Evolutionary conservation across 2,888 invertebrate species (phyloP).

Genomic region (Drosophila mimetica): DNA sequence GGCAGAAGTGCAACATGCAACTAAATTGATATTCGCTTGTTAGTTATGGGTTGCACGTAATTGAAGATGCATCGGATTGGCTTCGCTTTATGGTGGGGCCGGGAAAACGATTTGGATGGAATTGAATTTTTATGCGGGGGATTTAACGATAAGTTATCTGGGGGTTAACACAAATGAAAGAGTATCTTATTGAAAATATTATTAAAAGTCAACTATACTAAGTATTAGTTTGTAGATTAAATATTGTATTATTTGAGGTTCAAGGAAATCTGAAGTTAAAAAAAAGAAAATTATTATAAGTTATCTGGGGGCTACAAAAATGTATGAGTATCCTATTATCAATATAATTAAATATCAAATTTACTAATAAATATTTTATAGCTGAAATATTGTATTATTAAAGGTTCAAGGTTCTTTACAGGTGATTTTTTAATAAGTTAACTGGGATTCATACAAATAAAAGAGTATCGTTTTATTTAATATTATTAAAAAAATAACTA

Average conservation of each 20-base stretch:
- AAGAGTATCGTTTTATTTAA: no score
- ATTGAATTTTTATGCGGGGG: slow-evolving; percentile 16
- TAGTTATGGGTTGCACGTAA: slow-evolving; percentile 38
- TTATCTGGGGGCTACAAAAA: no score
- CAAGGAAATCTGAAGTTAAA: not conserved
- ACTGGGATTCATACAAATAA: no score
- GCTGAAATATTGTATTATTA: no score
- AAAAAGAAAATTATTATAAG: not conserved
- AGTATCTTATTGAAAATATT: not conserved
- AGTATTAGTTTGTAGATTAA: no score
- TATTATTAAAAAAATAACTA: no score
- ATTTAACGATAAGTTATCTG: slow-evolving; percentile 7
- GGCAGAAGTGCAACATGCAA: slow-evolving; percentile 44
- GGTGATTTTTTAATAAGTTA: no score
- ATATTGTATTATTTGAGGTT: not conserved
- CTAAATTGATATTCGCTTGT: slow-evolving; percentile 42
- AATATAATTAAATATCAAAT: no score
- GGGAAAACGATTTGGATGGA: slow-evolving; percentile 1
- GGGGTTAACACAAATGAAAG: not conserved
- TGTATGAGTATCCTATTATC: no score
- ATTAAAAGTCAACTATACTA: no score
- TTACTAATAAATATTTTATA: no score
- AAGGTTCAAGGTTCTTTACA: no score
- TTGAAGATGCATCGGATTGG: slow-evolving; percentile 29
- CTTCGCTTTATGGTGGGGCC: not conserved